These are phyloP conservation scores for Drosophila seguyi DNA, from an alignment of 1,140 invertebrate species.

Conservation along the genomic window DNA sequence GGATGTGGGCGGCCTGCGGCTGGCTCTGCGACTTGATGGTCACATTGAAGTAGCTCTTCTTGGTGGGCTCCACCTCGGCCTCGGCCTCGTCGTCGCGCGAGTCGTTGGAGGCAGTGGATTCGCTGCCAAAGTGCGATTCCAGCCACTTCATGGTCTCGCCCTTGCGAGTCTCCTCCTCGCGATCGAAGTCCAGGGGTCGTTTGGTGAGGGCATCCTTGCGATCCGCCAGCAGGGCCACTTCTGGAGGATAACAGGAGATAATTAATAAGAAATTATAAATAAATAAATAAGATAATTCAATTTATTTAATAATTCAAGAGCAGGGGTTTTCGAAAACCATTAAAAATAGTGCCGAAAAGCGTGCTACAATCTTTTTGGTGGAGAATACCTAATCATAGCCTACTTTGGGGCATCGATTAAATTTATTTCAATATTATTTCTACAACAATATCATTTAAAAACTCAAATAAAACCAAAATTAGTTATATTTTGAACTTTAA, in stretches of 20 bases:
- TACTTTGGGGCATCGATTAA: too few relatives aligned
- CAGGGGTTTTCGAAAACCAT: not conserved
- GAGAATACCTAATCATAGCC: too few relatives aligned
- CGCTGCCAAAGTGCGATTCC: slow-evolving; percentile 95
- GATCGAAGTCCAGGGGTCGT: slow-evolving; percentile 92
- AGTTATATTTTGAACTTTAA: too few relatives aligned
- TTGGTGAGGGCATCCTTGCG: slow-evolving; percentile 92
- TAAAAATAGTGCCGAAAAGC: too few relatives aligned
- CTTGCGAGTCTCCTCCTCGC: slow-evolving; percentile 95
- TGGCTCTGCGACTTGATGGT: slow-evolving; percentile 90
- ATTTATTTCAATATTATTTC: not conserved
- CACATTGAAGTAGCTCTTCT: slow-evolving; percentile 91
- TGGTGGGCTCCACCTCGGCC: slow-evolving; percentile 87
- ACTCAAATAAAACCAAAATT: not conserved
- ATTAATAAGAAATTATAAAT: not conserved
- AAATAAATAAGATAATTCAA: too few relatives aligned
- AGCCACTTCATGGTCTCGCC: slow-evolving; percentile 95
- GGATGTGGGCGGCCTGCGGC: slow-evolving; percentile 44
- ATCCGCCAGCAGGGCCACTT: slow-evolving; percentile 86
- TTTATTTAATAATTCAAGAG: not conserved
- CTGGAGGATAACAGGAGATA: slow-evolving; percentile 44
- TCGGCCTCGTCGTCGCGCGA: slow-evolving; percentile 86
- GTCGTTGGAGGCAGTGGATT: slow-evolving; percentile 91
- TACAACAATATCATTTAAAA: not conserved
- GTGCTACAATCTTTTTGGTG: too few relatives aligned